Evolutionary conservation across 2,113 vertebrate species (phyloP).

Genomic region (Chionomys nivalis): DNA sequence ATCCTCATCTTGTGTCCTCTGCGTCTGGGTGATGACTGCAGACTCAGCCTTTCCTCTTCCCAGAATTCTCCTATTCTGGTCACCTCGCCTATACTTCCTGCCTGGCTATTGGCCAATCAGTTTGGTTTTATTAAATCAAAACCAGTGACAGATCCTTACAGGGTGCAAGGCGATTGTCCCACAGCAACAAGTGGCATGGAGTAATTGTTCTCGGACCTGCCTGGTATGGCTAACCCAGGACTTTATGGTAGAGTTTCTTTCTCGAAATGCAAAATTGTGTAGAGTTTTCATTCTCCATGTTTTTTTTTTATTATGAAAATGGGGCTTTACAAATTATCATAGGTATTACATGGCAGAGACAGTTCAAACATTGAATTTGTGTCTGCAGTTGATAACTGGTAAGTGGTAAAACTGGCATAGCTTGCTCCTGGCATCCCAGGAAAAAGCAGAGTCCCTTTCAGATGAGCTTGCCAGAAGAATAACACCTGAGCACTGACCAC

Average conservation of each 20-base stretch:
- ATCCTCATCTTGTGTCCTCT: no score
- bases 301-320: neutral
- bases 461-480: neutral
- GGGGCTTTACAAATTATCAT: neutral
- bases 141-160: no score
- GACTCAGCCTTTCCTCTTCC: no score
- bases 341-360: neutral
- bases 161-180: no score
- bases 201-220: neutral
- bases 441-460: neutral
- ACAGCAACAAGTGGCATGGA: neutral
- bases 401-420: neutral
- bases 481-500: neutral
- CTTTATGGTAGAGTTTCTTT: conserved; percentile 16
- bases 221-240: neutral
- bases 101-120: no score
- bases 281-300: neutral
- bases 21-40: no score
- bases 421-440: neutral
- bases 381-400: neutral
- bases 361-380: conserved; percentile 17
- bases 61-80: no score
- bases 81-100: no score
- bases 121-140: no score
- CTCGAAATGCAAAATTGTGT: neutral